phyloP scores from a whole-genome alignment of 2,888 invertebrate genomes.

The Aelia acuminata region DNA sequence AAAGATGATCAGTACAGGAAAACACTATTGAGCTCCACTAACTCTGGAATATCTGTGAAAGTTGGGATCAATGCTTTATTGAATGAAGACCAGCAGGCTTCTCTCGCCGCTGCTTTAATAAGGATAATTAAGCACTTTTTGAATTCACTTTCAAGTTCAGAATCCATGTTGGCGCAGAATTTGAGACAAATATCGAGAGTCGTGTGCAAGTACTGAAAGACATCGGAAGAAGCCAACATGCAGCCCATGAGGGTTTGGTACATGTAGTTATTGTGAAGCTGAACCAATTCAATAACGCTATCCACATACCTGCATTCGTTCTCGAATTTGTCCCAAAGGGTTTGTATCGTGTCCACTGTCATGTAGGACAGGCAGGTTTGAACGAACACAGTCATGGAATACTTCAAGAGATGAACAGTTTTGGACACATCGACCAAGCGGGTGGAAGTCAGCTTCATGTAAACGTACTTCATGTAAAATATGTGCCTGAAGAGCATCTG shows the following conservation, averaged over 20 bases:
- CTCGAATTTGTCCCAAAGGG: conserved; percentile 92
- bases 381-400: conserved; percentile 95
- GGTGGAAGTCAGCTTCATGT: conserved; percentile 69
- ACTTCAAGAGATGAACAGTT: conserved; percentile 78
- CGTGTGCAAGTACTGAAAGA: conserved; percentile 46
- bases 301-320: conserved; percentile 76
- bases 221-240: conserved; percentile 59
- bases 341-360: conserved; percentile 98
- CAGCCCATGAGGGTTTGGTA: conserved; percentile 55
- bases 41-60: conserved; percentile 37
- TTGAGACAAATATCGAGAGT: conserved; percentile 57
- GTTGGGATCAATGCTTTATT: conserved; percentile 21
- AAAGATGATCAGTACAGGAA: neutral
- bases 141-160: conserved; percentile 35
- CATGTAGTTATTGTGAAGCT: conserved; percentile 85
- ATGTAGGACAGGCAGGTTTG: conserved; percentile 98
- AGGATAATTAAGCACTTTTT: conserved; percentile 49
- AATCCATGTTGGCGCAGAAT: conserved; percentile 45
- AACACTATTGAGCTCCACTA: neutral
- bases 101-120: conserved; percentile 44
- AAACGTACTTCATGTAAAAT: conserved; percentile 92
- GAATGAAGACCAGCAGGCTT: conserved; percentile 44
- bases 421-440: neutral
- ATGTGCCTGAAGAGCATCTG: conserved; percentile 97
- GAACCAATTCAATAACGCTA: conserved; percentile 86